Evolutionary conservation across 2,113 vertebrate species (phyloP), one percentile per base, ranked within the genome.

Genomic region (Turnix velox): DNA sequence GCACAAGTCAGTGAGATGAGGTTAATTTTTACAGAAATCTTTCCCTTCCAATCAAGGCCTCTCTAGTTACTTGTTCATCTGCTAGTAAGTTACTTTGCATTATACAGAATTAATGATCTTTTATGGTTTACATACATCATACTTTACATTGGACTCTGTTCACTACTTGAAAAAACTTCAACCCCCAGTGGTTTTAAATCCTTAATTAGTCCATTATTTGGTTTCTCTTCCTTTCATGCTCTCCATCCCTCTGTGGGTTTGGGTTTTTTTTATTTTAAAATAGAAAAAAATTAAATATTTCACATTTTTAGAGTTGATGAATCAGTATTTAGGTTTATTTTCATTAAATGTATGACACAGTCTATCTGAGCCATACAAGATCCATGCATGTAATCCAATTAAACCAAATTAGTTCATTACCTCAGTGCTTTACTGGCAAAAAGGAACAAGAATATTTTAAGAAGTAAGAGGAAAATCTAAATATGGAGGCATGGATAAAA

Each of bases 11-110:
- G 59, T 0, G 0, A 69, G 88, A 92, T 84, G 91, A 86, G 79
- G 79, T 93, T 93, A 61, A 35, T 78, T 95, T 93, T 90, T 81
- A 75, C 14, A 84, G 55, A 86, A 94, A 72, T 14, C 48, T 43
- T 51, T 76, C 45, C 57, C n/a, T 92, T 52, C 43, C 48, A 72
- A 18, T 51, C 43, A 52, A 71, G 63, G 18, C 24, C 20, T 66
- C 62, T 59, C 3, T 0, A 78, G 63, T 27, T 30, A 31, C 18
- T 62, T 54, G 83, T 54, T 39, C 51, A 63, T 33, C 85, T 45
- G 35, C 51, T 33, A 42, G 18, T 39, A 69, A 68, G 37, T 24
- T 69, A 52, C 24, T 87, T 73, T 84, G 55, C 68, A 35, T 74
- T 52, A 79, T 12, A 77, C 28, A 86, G 27, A 79, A 85, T 39